Evolutionary conservation across 1,140 invertebrate genomes (phyloP).

Genomic region (Paraescarpia echinospica): DNA sequence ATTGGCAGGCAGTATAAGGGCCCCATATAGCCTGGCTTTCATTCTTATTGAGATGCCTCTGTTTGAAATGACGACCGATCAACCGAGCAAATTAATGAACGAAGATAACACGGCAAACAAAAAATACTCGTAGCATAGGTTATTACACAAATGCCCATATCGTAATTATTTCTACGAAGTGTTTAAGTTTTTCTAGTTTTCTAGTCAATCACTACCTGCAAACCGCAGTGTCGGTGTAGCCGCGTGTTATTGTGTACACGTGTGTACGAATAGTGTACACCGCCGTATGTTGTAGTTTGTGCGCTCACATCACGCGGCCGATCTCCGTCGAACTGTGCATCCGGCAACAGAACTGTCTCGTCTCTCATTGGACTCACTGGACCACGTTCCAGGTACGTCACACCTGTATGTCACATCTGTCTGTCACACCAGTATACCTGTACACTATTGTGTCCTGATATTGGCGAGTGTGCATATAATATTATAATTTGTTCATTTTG

Average conservation of each 20-base stretch:
- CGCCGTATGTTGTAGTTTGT: background rate
- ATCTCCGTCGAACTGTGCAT: background rate
- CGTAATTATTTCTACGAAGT: background rate
- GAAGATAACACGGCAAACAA: background rate
- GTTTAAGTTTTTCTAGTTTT: background rate
- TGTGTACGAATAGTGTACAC: background rate
- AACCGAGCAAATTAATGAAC: background rate
- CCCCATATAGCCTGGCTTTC: too few relatives aligned
- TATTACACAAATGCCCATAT: background rate
- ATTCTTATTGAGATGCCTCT: too few relatives aligned
- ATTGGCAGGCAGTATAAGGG: too few relatives aligned
- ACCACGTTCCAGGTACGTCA: background rate
- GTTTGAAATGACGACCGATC: background rate
- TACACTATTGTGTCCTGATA: too few relatives aligned
- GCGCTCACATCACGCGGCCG: background rate
- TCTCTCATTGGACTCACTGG: background rate
- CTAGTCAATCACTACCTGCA: background rate
- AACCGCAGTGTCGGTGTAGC: background rate
- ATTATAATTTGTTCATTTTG: too few relatives aligned
- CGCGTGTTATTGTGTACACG: background rate
- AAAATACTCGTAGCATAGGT: background rate
- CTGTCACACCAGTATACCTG: too few relatives aligned
- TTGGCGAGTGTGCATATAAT: background rate
- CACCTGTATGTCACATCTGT: background rate
- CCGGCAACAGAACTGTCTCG: background rate